Base-by-base conservation (phyloP, 2,113 vertebrate species). In the Labrus mixtus region DNA sequence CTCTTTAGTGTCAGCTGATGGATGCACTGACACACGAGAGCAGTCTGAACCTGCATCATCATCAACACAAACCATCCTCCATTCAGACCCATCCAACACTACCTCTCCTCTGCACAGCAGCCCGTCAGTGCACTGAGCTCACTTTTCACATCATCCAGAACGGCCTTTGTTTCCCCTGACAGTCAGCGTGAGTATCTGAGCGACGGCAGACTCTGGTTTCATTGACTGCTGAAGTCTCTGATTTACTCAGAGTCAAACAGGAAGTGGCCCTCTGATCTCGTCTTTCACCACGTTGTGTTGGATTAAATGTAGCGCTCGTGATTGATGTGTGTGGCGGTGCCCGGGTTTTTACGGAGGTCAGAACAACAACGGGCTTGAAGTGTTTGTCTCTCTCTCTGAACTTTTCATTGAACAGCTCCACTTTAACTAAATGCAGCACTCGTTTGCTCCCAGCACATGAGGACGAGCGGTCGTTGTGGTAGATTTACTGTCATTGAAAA, bases 91-190 rank as follows among this genome's bases (percentile, higher is more conserved):
- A 74, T 79, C 57, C 66, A 84, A 85, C 83, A 86, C 86, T 88
- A 90, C 88, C 87, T 88, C 86, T 87, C 68, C 69, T 87, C 82
- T 64, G 46, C 70, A 86, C 69, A 83, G 66, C 73, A 75, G 68
- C 43, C 20, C 3, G 8, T 25, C 19, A 54, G 74, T 41, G 16
- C 48, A 41, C 60, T 37, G 36, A 53, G 43, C 56, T 76, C 19
- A 22, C 10, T 39, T 36, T 73, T 58, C 45, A n/a, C 50, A 29
- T 53, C 45, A 48, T 50, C 0, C 5, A 67, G 11, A 68, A 76
- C 58, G 46, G 84, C 65, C 74, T 79, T 82, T 57, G 19, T 61
- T 61, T 55, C 53, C 10, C 23, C 39, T 46, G 6, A 9, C 10
- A 73, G 25, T 48, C 46, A 61, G 76, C 59, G 43, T 60, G 48